These are phyloP conservation scores for Orthonyx spaldingii DNA, from an alignment of 2,113 vertebrate genomes.

Conservation along the genomic window DNA sequence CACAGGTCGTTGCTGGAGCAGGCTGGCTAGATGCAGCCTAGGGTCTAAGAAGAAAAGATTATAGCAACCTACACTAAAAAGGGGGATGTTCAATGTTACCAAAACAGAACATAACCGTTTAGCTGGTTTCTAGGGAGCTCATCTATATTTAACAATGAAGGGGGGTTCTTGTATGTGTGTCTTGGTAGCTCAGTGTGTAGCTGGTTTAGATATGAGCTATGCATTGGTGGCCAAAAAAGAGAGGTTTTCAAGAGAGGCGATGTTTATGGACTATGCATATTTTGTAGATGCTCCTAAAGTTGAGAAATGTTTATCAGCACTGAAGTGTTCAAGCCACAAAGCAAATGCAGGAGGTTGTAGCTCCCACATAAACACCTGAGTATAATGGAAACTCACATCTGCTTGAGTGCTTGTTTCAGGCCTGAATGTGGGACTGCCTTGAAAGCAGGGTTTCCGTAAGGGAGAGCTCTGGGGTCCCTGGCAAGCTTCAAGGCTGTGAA, in stretches of 20 bases:
- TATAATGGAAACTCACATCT: accelerated
- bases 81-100: neutral
- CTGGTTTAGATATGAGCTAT: neutral
- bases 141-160: neutral
- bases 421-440: neutral
- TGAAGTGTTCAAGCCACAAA: neutral
- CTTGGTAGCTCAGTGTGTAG: neutral
- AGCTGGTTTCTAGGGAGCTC: neutral
- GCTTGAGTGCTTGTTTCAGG: accelerated
- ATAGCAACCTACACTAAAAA: neutral
- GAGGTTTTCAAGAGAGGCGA: accelerated
- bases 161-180: neutral
- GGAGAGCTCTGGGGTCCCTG: neutral
- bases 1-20: neutral
- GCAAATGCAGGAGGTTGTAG: neutral
- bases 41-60: neutral
- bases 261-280: accelerated
- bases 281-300: neutral
- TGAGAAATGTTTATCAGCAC: neutral
- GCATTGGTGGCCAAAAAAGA: neutral
- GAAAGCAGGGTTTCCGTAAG: neutral
- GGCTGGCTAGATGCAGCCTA: neutral
- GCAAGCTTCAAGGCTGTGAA: neutral
- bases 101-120: neutral
- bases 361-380: neutral